phyloP scores from a whole-genome alignment of 2,888 invertebrate genomes.

The Perdita meconis region DNA sequence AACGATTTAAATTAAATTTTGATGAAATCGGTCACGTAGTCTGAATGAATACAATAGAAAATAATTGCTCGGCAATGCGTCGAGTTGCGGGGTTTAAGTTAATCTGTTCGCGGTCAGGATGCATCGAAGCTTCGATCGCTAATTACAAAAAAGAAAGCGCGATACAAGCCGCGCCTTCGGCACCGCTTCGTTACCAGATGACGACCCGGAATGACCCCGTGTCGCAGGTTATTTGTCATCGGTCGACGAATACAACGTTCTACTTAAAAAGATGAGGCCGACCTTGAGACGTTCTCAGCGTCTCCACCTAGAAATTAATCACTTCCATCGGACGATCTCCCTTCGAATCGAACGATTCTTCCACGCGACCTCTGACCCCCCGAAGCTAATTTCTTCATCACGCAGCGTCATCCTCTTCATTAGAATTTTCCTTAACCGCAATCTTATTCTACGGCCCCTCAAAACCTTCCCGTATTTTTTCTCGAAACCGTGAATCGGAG shows the following conservation, averaged over 20 bases:
- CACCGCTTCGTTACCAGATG: not conserved
- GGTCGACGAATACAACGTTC: not conserved
- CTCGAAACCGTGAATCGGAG: too few relatives aligned
- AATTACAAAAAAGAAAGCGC: not conserved
- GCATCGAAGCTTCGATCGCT: not conserved
- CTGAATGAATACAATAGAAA: too few relatives aligned
- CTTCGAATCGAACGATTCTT: too few relatives aligned
- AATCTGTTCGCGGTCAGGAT: not conserved
- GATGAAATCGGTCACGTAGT: too few relatives aligned
- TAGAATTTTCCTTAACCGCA: too few relatives aligned
- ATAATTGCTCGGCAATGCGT: not conserved
- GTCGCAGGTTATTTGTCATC: conserved; percentile 5
- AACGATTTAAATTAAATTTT: too few relatives aligned
- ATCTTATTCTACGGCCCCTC: too few relatives aligned
- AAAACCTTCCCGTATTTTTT: too few relatives aligned
- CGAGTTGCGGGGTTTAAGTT: not conserved
- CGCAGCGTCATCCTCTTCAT: too few relatives aligned
- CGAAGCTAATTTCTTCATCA: too few relatives aligned
- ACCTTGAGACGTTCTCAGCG: conserved; percentile 7
- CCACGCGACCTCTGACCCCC: too few relatives aligned
- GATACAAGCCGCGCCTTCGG: not conserved
- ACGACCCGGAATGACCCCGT: not conserved
- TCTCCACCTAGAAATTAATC: conserved; percentile 5
- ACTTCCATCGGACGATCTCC: not conserved
- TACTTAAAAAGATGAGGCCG: not conserved